Evolutionary conservation across 2,888 invertebrate species (phyloP).

Genomic region (Adineta ricciae): DNA sequence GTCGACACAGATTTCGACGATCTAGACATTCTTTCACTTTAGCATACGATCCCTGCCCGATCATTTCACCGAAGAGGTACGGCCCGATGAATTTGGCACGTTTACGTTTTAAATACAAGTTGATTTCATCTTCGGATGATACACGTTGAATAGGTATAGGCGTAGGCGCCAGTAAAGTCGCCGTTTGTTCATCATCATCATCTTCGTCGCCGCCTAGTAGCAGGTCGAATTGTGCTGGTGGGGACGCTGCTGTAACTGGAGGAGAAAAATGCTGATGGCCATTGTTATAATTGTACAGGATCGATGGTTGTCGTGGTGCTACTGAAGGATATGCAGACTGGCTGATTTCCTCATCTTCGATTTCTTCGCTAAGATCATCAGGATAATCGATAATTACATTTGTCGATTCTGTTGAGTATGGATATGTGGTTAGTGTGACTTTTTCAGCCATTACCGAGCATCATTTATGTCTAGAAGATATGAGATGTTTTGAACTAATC

Average conservation of each 20-base stretch:
- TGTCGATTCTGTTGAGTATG: background rate
- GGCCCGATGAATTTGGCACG: slow-evolving; percentile 69
- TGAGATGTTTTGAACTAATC: background rate
- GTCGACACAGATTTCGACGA: slow-evolving; percentile 73
- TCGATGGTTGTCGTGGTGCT: background rate
- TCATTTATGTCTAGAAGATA: background rate
- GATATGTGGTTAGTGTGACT: background rate
- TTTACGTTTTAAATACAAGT: slow-evolving; percentile 24
- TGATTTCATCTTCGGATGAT: background rate
- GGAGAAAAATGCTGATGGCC: background rate
- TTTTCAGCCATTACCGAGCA: slow-evolving; percentile 8
- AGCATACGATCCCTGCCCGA: slow-evolving; percentile 95
- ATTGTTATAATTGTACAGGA: background rate
- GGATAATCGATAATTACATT: background rate
- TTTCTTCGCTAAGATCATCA: background rate
- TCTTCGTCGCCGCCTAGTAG: background rate
- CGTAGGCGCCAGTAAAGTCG: background rate
- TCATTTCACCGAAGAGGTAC: slow-evolving; percentile 90
- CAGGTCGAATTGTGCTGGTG: background rate
- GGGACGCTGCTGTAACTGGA: background rate
- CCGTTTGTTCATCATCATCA: background rate
- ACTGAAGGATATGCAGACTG: background rate
- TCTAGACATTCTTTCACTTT: slow-evolving; percentile 96
- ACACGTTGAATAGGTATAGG: slow-evolving; percentile 3
- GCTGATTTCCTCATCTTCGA: background rate